Evolutionary conservation across 2,113 vertebrate genomes (phyloP), one percentile per base, ranked within the genome.

Genomic region (Elephas maximus): DNA sequence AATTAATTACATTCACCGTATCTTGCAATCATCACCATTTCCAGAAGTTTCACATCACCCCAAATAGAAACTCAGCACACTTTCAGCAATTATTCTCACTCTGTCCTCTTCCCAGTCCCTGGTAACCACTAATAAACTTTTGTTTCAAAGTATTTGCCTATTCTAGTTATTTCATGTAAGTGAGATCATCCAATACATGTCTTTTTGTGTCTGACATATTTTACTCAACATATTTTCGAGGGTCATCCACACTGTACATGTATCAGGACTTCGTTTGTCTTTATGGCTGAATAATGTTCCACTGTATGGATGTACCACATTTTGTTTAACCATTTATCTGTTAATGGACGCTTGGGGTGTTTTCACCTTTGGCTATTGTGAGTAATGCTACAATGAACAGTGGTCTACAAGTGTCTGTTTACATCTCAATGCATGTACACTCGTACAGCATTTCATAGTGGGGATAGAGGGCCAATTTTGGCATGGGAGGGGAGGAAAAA

Each of bases 391-490:
- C 73, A 41, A 23, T 8, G 73, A 41, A 74, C 18, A 41, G 18
- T 23, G 73, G 37, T 37, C 2, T 9, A 8, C n/a, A 74, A 10
- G n/a, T 41, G 41, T 74, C 37, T 41, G 33, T 73, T 21, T 73
- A 15, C 37, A 12, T 33, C 4, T 8, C 23, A 28, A 1, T 5
- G 33, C 1, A 2, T 0, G 9, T 1, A n/a, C 4, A 26, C 8
- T 5, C 0, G 0, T 10, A 24, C 57, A 26, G 45, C 41, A 28
- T 57, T 63, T 67, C 69, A 62, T 20, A 57, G 48, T 41, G 80
- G 83, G 1, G 0, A 9, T 14, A 33, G 73, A 37, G 33, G 86
- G 33, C 73, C 26, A 18, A 12, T 53, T 51, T n/a, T 7, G 57
- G 45, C 57, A 8, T 44, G 14, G 53, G 33, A 12, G 2, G 48